phyloP scores from a whole-genome alignment of 2,113 vertebrate genomes.

The Asarcornis scutulata region DNA sequence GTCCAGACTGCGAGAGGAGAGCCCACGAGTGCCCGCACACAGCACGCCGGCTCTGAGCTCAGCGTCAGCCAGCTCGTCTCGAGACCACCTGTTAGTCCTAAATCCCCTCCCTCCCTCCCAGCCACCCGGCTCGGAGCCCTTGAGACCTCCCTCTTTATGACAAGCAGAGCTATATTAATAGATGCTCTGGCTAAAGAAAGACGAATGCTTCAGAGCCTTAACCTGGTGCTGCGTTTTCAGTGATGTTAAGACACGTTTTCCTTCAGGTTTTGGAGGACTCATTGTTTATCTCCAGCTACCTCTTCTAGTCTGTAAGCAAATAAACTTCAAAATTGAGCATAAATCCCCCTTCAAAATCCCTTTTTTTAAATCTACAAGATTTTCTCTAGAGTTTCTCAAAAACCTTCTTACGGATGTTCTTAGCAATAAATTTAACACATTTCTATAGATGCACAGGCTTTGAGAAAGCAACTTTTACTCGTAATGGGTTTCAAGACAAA shows the following conservation, averaged over 20 bases:
- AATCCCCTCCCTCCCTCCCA: slow-evolving; percentile 75
- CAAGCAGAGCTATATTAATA: slow-evolving; percentile 72
- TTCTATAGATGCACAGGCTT: neutral
- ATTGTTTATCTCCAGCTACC: neutral
- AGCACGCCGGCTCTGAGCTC: slow-evolving; percentile 57
- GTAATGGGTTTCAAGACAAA: neutral
- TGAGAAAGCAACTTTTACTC: neutral
- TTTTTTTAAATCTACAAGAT: neutral
- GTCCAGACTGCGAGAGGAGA: neutral
- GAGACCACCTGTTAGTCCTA: slow-evolving; percentile 76
- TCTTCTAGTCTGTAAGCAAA: neutral
- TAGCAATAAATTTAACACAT: neutral
- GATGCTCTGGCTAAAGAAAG: slow-evolving; percentile 71
- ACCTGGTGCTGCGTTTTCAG: slow-evolving; percentile 34
- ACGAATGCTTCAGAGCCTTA: slow-evolving; percentile 27
- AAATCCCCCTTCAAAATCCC: neutral
- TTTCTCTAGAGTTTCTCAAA: neutral
- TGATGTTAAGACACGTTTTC: neutral
- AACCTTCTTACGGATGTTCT: neutral
- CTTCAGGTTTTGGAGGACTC: neutral
- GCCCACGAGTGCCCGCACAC: neutral
- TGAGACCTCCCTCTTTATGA: slow-evolving; percentile 66
- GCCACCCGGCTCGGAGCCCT: slow-evolving; percentile 42
- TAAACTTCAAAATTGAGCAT: neutral
- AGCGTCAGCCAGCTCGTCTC: slow-evolving; percentile 64